Conservation (phyloP, 2,888 invertebrate genomes). For the Anarsia innoxiella region DNA sequence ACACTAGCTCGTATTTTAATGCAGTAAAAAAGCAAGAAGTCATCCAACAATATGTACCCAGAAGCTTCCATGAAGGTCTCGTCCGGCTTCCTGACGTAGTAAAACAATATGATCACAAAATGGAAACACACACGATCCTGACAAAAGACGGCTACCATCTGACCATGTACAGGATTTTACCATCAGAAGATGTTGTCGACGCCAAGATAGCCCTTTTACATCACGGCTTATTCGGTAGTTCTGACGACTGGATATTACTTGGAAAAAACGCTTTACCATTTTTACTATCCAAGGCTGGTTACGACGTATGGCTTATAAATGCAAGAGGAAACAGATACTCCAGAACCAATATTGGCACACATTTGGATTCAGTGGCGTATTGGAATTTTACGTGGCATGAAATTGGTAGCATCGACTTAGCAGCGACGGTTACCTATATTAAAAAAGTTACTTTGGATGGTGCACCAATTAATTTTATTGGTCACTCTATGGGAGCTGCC, state of each 20-base stretch:
- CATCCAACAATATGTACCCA: too few relatives aligned
- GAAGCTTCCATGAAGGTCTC: too few relatives aligned
- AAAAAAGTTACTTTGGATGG: slow-evolving; percentile 20
- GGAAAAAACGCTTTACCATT: slow-evolving; percentile 36
- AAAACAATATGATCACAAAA: slow-evolving; percentile 29
- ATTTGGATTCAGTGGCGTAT: slow-evolving; percentile 21
- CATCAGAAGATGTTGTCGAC: slow-evolving; percentile 1
- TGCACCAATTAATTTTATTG: slow-evolving; percentile 31
- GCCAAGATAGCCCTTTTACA: slow-evolving; percentile 28
- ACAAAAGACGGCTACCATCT: slow-evolving; percentile 37
- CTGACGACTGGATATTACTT: slow-evolving; percentile 41
- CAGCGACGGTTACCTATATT: slow-evolving; percentile 34
- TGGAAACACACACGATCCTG: slow-evolving; percentile 30
- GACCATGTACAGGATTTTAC: slow-evolving; percentile 29
- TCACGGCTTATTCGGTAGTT: slow-evolving; percentile 39
- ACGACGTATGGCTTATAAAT: slow-evolving; percentile 74
- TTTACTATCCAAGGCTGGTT: slow-evolving; percentile 64
- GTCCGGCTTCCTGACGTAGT: too few relatives aligned
- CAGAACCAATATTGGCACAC: slow-evolving; percentile 22
- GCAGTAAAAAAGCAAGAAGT: too few relatives aligned
- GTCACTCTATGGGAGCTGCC: slow-evolving; percentile 41
- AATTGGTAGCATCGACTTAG: slow-evolving; percentile 39
- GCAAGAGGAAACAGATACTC: slow-evolving; percentile 43
- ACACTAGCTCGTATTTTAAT: too few relatives aligned
- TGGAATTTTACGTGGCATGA: slow-evolving; percentile 49